These are phyloP conservation scores for Gymnocypris eckloni DNA, from an alignment of 2,797 vertebrate genomes.

Conservation along the genomic window DNA sequence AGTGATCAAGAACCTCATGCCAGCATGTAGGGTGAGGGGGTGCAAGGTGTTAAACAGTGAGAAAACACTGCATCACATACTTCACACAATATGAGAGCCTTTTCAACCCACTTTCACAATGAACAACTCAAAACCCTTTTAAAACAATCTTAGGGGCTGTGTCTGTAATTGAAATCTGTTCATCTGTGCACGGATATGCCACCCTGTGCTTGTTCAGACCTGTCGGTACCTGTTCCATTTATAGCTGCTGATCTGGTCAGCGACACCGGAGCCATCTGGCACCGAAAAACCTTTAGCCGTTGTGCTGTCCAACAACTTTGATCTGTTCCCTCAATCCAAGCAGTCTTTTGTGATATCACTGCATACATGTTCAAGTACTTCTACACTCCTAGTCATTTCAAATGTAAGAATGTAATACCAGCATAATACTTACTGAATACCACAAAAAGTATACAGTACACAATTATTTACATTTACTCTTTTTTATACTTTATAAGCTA, in stretches of 20 bases:
- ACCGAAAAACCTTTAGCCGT: constrained; percentile 45
- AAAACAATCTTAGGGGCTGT: neutral
- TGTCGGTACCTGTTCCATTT: constrained; percentile 63
- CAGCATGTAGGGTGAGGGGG: constrained; percentile 2
- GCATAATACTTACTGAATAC: neutral
- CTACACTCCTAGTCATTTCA: neutral
- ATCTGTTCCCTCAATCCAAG: constrained; percentile 20
- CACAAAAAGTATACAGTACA: neutral
- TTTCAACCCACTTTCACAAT: constrained; percentile 3
- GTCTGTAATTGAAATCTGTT: constrained; percentile 47
- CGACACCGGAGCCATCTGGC: constrained; percentile 56
- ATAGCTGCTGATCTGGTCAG: constrained; percentile 57
- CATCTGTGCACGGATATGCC: constrained; percentile 38
- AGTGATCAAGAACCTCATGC: neutral
- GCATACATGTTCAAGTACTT: neutral
- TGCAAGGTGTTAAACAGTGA: constrained; percentile 39
- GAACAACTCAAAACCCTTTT: neutral
- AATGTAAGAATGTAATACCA: neutral
- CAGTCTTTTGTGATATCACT: constrained; percentile 24
- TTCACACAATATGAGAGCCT: constrained; percentile 25
- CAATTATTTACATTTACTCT: no score
- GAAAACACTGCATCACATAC: constrained; percentile 24
- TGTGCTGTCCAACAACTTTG: constrained; percentile 8
- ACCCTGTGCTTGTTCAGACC: constrained; percentile 50
- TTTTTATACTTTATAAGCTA: no score